Percentiles rank a stretch among this genome's conserved stretches.
These are phyloP conservation scores for Scaptomyza pallida DNA, from an alignment of 1,140 invertebrate genomes.

Conservation along the genomic window DNA sequence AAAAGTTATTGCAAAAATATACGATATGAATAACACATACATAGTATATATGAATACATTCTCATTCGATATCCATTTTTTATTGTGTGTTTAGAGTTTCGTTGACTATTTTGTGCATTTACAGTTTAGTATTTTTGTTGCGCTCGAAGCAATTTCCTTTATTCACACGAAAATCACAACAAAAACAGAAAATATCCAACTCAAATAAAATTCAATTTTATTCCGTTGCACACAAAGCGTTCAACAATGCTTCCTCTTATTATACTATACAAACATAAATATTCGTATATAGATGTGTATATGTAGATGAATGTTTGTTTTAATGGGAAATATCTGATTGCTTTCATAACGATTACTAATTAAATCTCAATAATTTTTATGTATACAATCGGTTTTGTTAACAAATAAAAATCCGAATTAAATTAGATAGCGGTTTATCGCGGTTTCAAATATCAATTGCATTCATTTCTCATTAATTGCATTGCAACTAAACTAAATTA, in stretches of 20 bases:
- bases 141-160: constrained; percentile 38
- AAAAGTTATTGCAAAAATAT: constrained; percentile 73
- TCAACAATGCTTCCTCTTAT: constrained; percentile 27
- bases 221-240: constrained; percentile 47
- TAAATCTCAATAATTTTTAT: constrained; percentile 52
- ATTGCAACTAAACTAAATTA: constrained; percentile 63
- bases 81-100: constrained; percentile 25
- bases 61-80: constrained; percentile 15
- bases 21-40: constrained; percentile 24
- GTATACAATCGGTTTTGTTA: constrained; percentile 3
- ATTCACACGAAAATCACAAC: constrained; percentile 35
- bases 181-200: constrained; percentile 38
- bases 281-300: not conserved
- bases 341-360: constrained; percentile 64
- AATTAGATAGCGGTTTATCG: constrained; percentile 45
- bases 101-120: constrained; percentile 27
- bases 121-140: constrained; percentile 59
- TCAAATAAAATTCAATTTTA: constrained; percentile 52
- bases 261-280: not conserved
- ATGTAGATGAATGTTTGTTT: no score
- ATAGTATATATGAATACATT: constrained; percentile 17
- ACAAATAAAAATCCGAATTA: constrained; percentile 4
- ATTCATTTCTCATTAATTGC: constrained; percentile 64
- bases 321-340: constrained; percentile 32
- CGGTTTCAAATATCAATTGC: constrained; percentile 51